Base-by-base conservation (phyloP, 2,797 vertebrate species). In the Melanotaenia maccullochi region DNA sequence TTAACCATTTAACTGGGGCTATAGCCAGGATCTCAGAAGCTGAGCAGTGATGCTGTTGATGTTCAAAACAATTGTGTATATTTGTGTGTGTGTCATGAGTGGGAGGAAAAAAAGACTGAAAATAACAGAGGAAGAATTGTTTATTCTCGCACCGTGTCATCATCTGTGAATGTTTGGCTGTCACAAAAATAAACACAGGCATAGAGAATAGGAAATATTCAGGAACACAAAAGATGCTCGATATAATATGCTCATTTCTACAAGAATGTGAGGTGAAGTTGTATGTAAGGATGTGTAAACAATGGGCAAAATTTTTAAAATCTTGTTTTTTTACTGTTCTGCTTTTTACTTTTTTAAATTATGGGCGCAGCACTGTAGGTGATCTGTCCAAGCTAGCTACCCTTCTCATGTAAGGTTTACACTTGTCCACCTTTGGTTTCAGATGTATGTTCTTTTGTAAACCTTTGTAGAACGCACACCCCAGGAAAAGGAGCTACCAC, bases 71-170 rank as follows among this genome's bases (percentile, higher is more conserved):
- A 57, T 18, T 59, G 33, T 32, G 20, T 25, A 13, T 25, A 24
- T 54, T 24, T 52, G 12, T 54, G 55, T 64, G 55, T 51, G 51
- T 32, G 68, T 70, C 55, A 73, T 74, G 73, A 77, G 60, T 71
- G 80, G 61, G 60, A 42, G 38, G 55, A 65, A 30, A 55, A 38
- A 25, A 66, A 65, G 47, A 73, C 61, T 58, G 78, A 86, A 79
- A 79, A 68, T 65, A 76, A 78, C 59, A 71, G 64, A 68, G 35
- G 61, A 78, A 44, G 63, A 84, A 75, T 78, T 86, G 78, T 88
- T 85, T 90, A 79, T 80, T 69, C 69, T 86, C 47, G 67, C 85
- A 67, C 57, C 56, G 81, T 82, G 85, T 84, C 85, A 83, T 89
- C 81, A 79, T 83, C 84, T 76, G 81, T 73, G 78, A 78, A 83